These are phyloP conservation scores for Gnatocerus cornutus DNA, from an alignment of 2,888 invertebrate species.

Conservation along the genomic window DNA sequence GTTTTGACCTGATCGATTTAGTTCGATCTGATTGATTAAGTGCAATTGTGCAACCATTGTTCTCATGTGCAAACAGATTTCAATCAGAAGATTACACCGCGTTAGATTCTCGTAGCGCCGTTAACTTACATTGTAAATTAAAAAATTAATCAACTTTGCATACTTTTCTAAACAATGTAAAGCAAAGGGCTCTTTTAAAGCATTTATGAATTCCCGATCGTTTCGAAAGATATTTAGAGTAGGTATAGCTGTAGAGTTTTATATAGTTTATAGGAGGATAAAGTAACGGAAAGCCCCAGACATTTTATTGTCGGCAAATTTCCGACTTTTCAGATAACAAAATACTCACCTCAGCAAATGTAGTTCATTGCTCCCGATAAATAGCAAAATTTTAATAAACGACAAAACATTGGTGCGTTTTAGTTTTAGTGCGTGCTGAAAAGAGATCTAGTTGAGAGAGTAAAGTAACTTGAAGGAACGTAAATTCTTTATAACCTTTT, in stretches of 20 bases:
- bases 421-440: no score
- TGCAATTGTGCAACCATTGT: constrained; percentile 13
- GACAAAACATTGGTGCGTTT: no score
- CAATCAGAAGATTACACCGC: constrained; percentile 28
- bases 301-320: constrained; percentile 33
- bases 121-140: not conserved
- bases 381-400: no score
- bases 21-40: not conserved
- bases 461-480: no score
- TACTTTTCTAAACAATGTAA: constrained; percentile 11
- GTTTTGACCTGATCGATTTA: not conserved
- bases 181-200: not conserved
- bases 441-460: no score
- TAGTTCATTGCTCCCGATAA: not conserved
- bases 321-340: constrained; percentile 34
- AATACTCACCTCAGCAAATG: constrained; percentile 21
- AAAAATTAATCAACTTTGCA: not conserved
- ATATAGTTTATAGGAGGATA: constrained; percentile 35
- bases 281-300: constrained; percentile 28
- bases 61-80: constrained; percentile 26
- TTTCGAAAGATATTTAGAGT: constrained; percentile 25
- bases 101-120: not conserved
- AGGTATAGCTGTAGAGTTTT: constrained; percentile 21
- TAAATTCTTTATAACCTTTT: no score
- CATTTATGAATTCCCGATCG: constrained; percentile 22